These are phyloP conservation scores for Micromesistius poutassou DNA, from an alignment of 2,797 vertebrate species.

Conservation along the genomic window DNA sequence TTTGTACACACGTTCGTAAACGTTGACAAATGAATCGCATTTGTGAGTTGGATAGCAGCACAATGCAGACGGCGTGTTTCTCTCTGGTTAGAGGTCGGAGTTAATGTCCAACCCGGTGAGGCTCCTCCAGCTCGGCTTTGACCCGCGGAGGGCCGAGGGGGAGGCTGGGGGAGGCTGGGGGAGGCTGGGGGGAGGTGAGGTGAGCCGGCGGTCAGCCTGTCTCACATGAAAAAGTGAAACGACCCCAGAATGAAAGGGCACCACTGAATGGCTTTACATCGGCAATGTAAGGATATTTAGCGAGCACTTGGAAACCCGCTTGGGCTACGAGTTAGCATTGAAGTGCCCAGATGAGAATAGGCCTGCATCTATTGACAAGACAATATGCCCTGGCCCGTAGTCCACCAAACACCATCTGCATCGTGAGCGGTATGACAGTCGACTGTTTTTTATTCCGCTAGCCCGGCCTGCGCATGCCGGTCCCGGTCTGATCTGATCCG, in stretches of 20 bases:
- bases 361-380: not conserved
- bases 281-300: not conserved
- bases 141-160: slow-evolving; percentile 62
- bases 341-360: not conserved
- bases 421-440: not conserved
- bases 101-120: slow-evolving; percentile 74
- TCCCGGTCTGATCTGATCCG: too few relatives aligned
- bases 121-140: slow-evolving; percentile 70
- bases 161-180: slow-evolving; percentile 34
- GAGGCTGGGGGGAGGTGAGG: slow-evolving; percentile 51
- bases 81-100: slow-evolving; percentile 54
- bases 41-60: not conserved
- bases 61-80: not conserved
- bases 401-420: not conserved
- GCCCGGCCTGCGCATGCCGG: too few relatives aligned
- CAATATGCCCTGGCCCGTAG: not conserved
- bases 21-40: not conserved
- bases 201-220: slow-evolving; percentile 71
- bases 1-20: not conserved
- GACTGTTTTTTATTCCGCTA: not conserved
- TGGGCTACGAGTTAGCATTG: not conserved
- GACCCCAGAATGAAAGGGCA: slow-evolving; percentile 65
- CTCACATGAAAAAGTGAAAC: slow-evolving; percentile 77
- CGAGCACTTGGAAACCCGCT: not conserved
- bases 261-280: slow-evolving; percentile 60